Evolutionary conservation across 2,888 invertebrate species (phyloP).

Genomic region (Campaea margaritaria): DNA sequence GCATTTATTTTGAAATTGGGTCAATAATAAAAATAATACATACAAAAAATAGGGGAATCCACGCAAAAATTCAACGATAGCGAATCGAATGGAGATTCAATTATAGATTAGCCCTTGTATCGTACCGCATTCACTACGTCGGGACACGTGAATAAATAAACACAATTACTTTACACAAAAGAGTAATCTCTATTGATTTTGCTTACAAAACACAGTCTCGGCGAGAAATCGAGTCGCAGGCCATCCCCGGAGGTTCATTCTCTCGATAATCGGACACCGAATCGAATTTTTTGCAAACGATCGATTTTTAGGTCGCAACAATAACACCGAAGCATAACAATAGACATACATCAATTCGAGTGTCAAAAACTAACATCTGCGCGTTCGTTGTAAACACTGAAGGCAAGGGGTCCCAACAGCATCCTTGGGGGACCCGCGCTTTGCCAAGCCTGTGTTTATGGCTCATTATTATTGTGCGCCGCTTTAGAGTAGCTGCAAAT

Average conservation of each 20-base stretch:
- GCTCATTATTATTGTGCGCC: slow-evolving; percentile 81
- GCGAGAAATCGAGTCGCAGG: slow-evolving; percentile 63
- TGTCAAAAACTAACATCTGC: slow-evolving; percentile 86
- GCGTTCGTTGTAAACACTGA: slow-evolving; percentile 79
- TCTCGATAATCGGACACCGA: slow-evolving; percentile 67
- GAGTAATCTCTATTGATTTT: slow-evolving; percentile 80
- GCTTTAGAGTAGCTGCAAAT: slow-evolving; percentile 82
- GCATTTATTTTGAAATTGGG: slow-evolving; percentile 33
- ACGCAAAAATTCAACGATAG: slow-evolving; percentile 71
- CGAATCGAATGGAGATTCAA: slow-evolving; percentile 82
- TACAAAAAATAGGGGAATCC: slow-evolving; percentile 51
- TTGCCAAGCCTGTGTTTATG: slow-evolving; percentile 79
- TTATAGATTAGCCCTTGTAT: slow-evolving; percentile 83
- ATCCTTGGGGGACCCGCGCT: slow-evolving; percentile 71
- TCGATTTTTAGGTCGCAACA: slow-evolving; percentile 74
- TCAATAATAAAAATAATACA: slow-evolving; percentile 45
- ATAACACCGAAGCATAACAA: slow-evolving; percentile 76
- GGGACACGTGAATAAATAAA: slow-evolving; percentile 84
- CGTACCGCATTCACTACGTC: slow-evolving; percentile 77
- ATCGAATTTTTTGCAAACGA: slow-evolving; percentile 66
- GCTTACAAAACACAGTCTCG: slow-evolving; percentile 66
- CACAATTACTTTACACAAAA: slow-evolving; percentile 81
- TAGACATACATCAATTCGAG: slow-evolving; percentile 82
- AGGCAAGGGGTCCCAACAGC: slow-evolving; percentile 70
- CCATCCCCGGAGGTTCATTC: slow-evolving; percentile 67